Conservation (phyloP, 2,113 vertebrate genomes). For the Ancistrus triradiatus region DNA sequence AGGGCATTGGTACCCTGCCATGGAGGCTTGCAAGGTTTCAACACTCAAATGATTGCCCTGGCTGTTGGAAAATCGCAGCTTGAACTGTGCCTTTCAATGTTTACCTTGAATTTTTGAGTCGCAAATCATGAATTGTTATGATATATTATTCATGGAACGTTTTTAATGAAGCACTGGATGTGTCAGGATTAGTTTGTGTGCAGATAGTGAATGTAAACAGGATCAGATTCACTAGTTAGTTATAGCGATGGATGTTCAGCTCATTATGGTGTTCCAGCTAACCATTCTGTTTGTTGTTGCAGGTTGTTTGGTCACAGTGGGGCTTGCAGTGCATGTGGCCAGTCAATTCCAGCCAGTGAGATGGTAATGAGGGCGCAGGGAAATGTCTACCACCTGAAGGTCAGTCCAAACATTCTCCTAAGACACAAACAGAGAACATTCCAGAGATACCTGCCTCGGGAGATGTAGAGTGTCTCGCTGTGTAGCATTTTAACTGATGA, state of each 20-base stretch:
- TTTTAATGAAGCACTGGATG: too few relatives aligned
- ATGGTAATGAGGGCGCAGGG: conserved; percentile 78
- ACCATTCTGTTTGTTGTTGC: conserved; percentile 19
- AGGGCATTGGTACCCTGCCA: conserved; percentile 29
- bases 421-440: too few relatives aligned
- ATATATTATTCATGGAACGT: too few relatives aligned
- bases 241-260: neutral
- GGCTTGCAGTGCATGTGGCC: conserved; percentile 72
- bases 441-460: too few relatives aligned
- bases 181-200: neutral
- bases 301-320: conserved; percentile 77
- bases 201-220: neutral
- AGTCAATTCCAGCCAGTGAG: conserved; percentile 75
- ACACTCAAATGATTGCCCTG: neutral
- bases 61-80: neutral
- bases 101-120: neutral
- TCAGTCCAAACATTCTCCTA: conserved; percentile 53
- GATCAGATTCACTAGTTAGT: neutral
- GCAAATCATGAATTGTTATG: too few relatives aligned
- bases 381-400: conserved; percentile 76
- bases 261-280: neutral
- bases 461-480: too few relatives aligned
- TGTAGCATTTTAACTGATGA: too few relatives aligned
- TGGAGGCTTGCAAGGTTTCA: conserved; percentile 12
- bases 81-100: neutral